phyloP scores from a whole-genome alignment of 2,888 invertebrate species.

The Pristionchus maxplancki region DNA sequence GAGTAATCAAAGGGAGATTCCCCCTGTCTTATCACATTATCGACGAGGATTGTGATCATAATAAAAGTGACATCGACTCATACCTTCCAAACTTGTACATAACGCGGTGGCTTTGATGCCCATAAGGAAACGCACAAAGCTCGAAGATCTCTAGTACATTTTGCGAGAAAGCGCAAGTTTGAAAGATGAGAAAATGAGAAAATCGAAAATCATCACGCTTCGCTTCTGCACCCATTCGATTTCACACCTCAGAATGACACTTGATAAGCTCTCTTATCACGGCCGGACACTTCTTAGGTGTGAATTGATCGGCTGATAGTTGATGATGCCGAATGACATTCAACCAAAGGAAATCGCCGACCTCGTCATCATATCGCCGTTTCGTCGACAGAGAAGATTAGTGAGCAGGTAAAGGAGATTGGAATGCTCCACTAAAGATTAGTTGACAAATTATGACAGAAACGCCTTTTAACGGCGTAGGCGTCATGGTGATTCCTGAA shows the following conservation, averaged over 20 bases:
- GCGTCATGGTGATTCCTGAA: no score
- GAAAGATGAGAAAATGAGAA: neutral
- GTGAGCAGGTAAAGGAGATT: neutral
- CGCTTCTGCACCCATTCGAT: neutral
- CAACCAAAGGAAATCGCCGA: neutral
- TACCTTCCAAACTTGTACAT: neutral
- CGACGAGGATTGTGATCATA: neutral
- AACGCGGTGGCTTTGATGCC: neutral
- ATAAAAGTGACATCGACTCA: conserved; percentile 8
- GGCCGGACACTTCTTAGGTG: conserved; percentile 10
- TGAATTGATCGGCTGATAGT: neutral
- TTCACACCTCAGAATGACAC: neutral
- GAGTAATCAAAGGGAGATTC: conserved; percentile 28
- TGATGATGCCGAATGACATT: conserved; percentile 34
- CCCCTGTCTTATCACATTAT: conserved; percentile 10
- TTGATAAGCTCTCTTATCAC: neutral
- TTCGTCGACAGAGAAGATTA: conserved; percentile 39
- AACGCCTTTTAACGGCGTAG: no score
- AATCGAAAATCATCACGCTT: neutral
- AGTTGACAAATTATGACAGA: neutral
- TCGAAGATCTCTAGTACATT: neutral
- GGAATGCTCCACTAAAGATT: conserved; percentile 1
- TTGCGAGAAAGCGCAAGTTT: neutral
- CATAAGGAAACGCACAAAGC: neutral
- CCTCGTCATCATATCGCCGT: conserved; percentile 4